phyloP scores from a whole-genome alignment of 1,140 invertebrate species.

The Leptopilina boulardi region DNA sequence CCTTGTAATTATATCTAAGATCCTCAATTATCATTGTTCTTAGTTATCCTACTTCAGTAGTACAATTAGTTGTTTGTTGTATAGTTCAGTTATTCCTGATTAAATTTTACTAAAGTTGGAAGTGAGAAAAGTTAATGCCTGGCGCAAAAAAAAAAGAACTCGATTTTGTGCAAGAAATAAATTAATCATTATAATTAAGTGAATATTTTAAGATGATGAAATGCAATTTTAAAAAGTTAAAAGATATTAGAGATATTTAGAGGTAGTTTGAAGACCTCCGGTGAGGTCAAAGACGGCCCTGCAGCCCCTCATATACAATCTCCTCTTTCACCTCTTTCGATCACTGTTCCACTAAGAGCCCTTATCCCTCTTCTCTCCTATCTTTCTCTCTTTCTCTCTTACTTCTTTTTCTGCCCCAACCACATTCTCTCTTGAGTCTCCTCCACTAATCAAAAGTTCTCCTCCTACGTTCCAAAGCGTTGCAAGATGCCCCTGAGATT shows the following conservation, averaged over 20 bases:
- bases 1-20: too few species aligned
- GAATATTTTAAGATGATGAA: neutral
- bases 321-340: constrained; percentile 24
- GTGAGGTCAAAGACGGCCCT: constrained; percentile 30
- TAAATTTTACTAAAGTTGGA: neutral
- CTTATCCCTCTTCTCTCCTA: neutral
- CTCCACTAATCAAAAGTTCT: constrained; percentile 32
- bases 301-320: constrained; percentile 10
- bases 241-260: constrained; percentile 33
- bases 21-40: too few species aligned
- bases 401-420: constrained; percentile 26
- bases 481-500: constrained; percentile 33
- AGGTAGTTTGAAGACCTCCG: constrained; percentile 21
- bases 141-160: neutral
- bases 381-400: neutral
- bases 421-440: constrained; percentile 21
- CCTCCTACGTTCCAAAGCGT: constrained; percentile 33
- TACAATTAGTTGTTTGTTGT: too few species aligned
- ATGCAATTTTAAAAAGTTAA: constrained; percentile 11
- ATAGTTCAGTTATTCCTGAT: too few species aligned
- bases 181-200: constrained; percentile 22
- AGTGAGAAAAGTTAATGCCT: neutral
- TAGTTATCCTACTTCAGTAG: too few species aligned
- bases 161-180: neutral
- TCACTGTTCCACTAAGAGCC: constrained; percentile 13